Percentiles rank a stretch among this genome's conserved stretches.
These are phyloP conservation scores for Hymenochirus boettgeri DNA, from an alignment of 2,113 vertebrate species.

Conservation along the genomic window DNA sequence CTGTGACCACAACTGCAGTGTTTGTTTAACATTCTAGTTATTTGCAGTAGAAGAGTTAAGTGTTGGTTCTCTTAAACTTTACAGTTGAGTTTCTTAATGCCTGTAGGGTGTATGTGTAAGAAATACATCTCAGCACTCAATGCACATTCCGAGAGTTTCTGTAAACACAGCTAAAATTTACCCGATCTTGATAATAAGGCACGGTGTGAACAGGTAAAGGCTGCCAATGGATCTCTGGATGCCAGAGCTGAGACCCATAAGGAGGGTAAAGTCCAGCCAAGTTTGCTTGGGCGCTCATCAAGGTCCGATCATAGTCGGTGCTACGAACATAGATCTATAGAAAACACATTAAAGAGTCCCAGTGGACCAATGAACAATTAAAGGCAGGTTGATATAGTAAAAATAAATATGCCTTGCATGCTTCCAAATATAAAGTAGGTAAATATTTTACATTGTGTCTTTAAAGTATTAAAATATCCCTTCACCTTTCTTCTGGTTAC, in stretches of 20 bases:
- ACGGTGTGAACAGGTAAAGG: constrained; percentile 76
- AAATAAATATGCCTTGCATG: no score
- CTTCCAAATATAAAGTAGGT: no score
- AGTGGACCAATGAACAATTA: no score
- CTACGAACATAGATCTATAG: constrained; percentile 72
- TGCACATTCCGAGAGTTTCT: not conserved
- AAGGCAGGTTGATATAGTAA: no score
- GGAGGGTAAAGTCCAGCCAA: constrained; percentile 71
- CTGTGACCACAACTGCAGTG: no score
- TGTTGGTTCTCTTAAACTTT: no score
- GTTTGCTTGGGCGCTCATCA: constrained; percentile 76
- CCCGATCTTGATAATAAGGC: constrained; percentile 70
- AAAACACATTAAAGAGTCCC: no score
- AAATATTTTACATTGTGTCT: no score
- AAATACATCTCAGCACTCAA: not conserved
- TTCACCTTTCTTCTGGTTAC: no score
- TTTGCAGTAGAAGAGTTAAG: no score
- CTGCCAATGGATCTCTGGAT: constrained; percentile 64
- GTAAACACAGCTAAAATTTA: constrained; percentile 41
- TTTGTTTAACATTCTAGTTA: no score
- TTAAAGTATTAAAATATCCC: no score
- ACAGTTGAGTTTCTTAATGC: not conserved
- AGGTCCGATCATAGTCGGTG: constrained; percentile 75
- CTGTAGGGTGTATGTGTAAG: not conserved
- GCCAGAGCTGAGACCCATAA: constrained; percentile 56